Conservation (phyloP, 92 coral and sea anemone species). For the Phymanthus crucifer region DNA sequence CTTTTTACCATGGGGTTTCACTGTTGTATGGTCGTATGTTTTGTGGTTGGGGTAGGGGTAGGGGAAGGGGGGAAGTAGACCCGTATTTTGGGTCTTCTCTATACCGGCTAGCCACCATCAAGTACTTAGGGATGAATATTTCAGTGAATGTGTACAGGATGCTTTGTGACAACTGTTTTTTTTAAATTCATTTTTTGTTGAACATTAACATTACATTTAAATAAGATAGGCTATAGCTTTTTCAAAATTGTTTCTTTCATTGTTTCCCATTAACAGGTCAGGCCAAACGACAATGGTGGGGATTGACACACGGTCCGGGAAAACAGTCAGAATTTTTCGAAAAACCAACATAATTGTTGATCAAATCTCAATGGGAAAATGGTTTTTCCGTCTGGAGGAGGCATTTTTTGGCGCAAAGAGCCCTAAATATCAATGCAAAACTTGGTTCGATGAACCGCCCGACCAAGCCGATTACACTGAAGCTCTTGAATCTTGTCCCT, state of each 20-base stretch:
- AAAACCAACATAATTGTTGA: background rate
- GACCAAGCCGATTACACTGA: background rate
- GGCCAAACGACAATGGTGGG: background rate
- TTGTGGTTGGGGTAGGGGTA: no score
- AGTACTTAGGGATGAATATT: no score
- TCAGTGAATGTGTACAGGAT: no score
- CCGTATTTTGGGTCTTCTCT: no score
- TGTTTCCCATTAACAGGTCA: background rate
- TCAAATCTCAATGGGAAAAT: conserved; percentile 15
- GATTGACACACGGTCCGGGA: conserved; percentile 14
- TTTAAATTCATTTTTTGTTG: no score
- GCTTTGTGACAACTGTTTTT: no score
- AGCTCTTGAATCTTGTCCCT: background rate
- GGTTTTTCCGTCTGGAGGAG: conserved; percentile 39
- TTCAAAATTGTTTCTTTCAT: background rate
- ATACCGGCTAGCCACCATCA: no score
- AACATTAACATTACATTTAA: no score
- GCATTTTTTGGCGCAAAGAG: background rate
- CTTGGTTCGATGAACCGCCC: background rate
- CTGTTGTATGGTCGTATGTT: no score
- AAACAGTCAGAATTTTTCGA: background rate
- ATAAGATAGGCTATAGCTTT: no score
- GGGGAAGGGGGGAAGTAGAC: no score
- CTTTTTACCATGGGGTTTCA: no score
- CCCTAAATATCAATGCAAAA: conserved; percentile 4